Conservation (phyloP, 2,113 vertebrate species). For the Zapus hudsonius region DNA sequence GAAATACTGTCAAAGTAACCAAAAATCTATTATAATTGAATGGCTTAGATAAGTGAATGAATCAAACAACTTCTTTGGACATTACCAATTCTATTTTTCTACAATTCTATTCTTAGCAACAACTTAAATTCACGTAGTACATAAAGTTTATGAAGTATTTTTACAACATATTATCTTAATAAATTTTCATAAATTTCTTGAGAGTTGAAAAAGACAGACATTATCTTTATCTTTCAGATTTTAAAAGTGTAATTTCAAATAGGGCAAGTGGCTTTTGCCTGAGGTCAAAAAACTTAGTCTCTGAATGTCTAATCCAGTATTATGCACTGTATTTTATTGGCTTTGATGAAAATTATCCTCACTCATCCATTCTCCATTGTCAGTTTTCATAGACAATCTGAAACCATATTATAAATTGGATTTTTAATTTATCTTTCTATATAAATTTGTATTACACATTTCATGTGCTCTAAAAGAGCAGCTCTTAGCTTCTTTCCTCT, state of each 20-base stretch:
- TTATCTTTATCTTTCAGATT: constrained; percentile 5
- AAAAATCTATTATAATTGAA: not conserved
- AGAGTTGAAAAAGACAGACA: not conserved
- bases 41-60: not conserved
- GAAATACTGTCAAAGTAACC: not conserved
- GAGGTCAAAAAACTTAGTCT: not conserved
- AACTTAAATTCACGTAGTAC: not conserved
- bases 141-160: not conserved
- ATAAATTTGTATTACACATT: not conserved
- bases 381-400: not conserved
- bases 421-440: not conserved
- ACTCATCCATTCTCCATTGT: not conserved
- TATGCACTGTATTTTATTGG: not conserved
- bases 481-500: not conserved
- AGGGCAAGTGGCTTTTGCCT: not conserved
- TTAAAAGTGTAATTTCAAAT: not conserved
- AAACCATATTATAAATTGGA: not conserved
- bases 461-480: not conserved
- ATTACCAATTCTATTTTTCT: not conserved
- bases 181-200: not conserved
- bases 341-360: not conserved
- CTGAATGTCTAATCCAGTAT: not conserved
- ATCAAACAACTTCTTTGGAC: not conserved
- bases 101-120: not conserved
- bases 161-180: not conserved